Percentiles rank a stretch among this genome's conserved stretches.
Evolutionary conservation across 2,113 vertebrate species (phyloP).

Genomic region (Pachypanchax playfairii): DNA sequence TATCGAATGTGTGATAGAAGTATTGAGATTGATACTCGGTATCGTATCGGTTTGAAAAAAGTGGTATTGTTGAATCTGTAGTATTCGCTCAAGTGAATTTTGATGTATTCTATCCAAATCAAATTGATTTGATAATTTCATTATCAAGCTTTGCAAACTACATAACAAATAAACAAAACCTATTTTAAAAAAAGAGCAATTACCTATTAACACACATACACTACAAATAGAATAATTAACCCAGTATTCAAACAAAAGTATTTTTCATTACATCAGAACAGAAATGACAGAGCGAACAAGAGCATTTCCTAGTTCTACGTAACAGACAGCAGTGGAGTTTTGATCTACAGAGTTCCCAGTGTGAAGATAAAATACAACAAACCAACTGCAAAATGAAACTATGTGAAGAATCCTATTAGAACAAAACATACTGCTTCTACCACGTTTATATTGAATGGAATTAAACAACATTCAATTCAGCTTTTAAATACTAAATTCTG

Average conservation of each 20-base stretch:
- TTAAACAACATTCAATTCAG: conserved; percentile 69
- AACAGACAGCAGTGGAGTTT: conserved; percentile 72
- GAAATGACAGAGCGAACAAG: conserved; percentile 58
- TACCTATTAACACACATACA: conserved; percentile 53
- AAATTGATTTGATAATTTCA: conserved; percentile 45
- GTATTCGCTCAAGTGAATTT: conserved; percentile 34
- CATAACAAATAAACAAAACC: conserved; percentile 15
- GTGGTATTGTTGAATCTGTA: too few species aligned
- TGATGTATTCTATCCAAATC: conserved; percentile 35
- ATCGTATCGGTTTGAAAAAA: too few species aligned
- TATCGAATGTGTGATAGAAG: too few species aligned
- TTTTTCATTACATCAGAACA: conserved; percentile 58
- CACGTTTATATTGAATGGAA: conserved; percentile 65
- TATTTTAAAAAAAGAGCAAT: conserved; percentile 32
- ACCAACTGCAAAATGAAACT: conserved; percentile 64
- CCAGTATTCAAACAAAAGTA: conserved; percentile 43
- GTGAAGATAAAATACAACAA: conserved; percentile 74
- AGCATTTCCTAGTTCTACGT: conserved; percentile 54
- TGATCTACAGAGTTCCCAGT: conserved; percentile 72
- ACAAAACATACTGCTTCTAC: conserved; percentile 56
- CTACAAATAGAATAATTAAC: conserved; percentile 47
- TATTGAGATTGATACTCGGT: too few species aligned
- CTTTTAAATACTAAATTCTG: conserved; percentile 59
- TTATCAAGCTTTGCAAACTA: conserved; percentile 51
- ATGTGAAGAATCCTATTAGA: conserved; percentile 58